Percentiles rank a stretch among this genome's conserved stretches.
phyloP scores from a whole-genome alignment of 2,797 vertebrate species.

The Gallinago solitaria region DNA sequence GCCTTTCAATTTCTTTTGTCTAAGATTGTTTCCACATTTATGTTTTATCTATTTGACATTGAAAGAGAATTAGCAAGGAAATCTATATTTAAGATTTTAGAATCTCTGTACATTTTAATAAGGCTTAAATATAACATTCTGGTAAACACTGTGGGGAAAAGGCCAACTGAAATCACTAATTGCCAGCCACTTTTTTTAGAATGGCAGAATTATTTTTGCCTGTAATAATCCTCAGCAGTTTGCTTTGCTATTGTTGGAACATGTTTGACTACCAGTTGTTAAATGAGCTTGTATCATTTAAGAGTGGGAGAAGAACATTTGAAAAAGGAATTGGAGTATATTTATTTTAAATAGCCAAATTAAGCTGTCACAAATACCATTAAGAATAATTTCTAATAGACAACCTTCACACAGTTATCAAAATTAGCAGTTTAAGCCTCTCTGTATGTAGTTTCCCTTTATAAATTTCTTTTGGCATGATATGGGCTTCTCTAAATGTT shows the following conservation, averaged over 20 bases:
- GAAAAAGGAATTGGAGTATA: conserved; percentile 35
- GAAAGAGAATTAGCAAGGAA: conserved; percentile 25
- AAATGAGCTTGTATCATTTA: conserved; percentile 57
- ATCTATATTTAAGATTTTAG: conserved; percentile 46
- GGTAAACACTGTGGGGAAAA: conserved; percentile 56
- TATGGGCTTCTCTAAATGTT: not conserved
- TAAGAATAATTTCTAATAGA: conserved; percentile 36
- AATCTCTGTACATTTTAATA: conserved; percentile 39
- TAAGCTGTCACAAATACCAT: conserved; percentile 16
- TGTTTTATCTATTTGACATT: conserved; percentile 21
- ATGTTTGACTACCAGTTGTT: conserved; percentile 70
- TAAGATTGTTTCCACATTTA: not conserved
- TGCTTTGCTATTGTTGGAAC: conserved; percentile 57
- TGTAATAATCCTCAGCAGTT: conserved; percentile 70
- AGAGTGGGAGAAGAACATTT: conserved; percentile 56
- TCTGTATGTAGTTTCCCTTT: not conserved
- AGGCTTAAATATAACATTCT: conserved; percentile 63
- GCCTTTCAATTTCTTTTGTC: not conserved
- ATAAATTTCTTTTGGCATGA: not conserved
- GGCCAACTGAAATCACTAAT: conserved; percentile 65
- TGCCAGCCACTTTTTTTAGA: conserved; percentile 70
- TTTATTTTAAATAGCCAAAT: conserved; percentile 59
- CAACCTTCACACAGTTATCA: not conserved
- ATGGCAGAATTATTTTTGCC: conserved; percentile 68
- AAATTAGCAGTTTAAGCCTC: not conserved